Base-by-base conservation (phyloP, 92 coral and sea anemone species). In the Isaurus tuberculatus region DNA sequence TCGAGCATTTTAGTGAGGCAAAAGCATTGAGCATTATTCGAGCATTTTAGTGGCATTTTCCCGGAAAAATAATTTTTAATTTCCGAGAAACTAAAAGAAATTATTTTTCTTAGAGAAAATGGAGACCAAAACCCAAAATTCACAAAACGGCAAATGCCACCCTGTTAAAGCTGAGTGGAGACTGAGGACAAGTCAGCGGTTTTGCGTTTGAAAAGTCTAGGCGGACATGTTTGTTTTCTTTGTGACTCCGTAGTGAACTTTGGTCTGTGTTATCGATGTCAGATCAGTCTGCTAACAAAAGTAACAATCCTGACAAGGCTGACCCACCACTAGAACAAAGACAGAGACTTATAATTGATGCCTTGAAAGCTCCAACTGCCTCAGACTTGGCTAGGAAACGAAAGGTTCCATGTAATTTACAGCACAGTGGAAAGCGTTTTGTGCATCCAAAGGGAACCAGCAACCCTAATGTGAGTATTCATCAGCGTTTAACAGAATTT, bases 381-480 rank as follows among this genome's bases (percentile, higher is more conserved):
- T 85, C 88, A 77, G 84, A 85, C 66, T 77, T 85, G 84, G 88
- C 88, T 77, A 77, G 88, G 74, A 85, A 85, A 85, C 84, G 88
- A 77, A 77, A 85, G 84, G 84, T 77, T 85, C 84, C 83, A 17
- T 74, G 88, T 57, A 84, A 84, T 70, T 73, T 84, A 73, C 74
- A 51, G 82, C 87, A 72, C 82, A 16, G 64, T 42, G 88, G 88
- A 63, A 84, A 84, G 83, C 64, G 88, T 30, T 43, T 40, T 73
- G 48, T 37, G 51, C 88, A 73, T 60, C 75, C 88, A 37, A 84
- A 84, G 73, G 72, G 57, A 55, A 84, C 82, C 40, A 84, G 87
- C 87, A 63, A 84, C 63, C 75, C 83, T 73, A 74, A 72, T 71
- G 75, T 42, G 83, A 73, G 81, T 84, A 61, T 74, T 40, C 83